Evolutionary conservation across 2,797 vertebrate species (phyloP), one percentile per base, ranked within the genome.

Genomic region (Gymnoscopelus braueri): DNA sequence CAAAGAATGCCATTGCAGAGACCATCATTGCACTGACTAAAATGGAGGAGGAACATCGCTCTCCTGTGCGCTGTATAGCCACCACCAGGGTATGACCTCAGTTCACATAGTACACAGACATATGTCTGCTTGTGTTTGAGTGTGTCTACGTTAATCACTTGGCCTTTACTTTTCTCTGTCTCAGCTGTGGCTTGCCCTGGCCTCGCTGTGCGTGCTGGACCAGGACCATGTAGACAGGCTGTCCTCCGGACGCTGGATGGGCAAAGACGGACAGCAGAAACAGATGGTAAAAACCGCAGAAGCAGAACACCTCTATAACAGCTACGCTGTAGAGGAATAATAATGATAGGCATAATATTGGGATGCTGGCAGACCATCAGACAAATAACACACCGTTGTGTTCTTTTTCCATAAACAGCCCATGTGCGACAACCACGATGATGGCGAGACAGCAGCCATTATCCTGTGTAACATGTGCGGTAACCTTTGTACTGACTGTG

Each of bases 391-490:
- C 15, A 52, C 15, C 8, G 4, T 60, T 72, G 51, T 63, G 35
- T 3, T 56, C 3, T 13, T 53, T 50, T 57, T 65, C 57, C 11
- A 23, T 61, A 75, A 55, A 13, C 86, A 99, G 98, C 98, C 98
- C 12, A 99, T 99, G 98, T 99, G 98, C 72, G 98, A 99, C 92
- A 99, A 99, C 90, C 98, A 99, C 15, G 98, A 99, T 15, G 98
- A 99, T 24, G 97, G 98, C 1, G 98, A 99, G 92, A 99, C 98
- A 0, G 96, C 98, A 4, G 98, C 98, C 67, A 99, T 99, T 83
- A 99, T 99, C 88, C 91, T 99, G 52, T 99, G 98, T 84, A 99
- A 98, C 63, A 65, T 95, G 64, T 99, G 98, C 84, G 98, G 98
- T 51, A 99, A 99, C 91, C 90, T 99, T 48, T 99, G 98, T 84